Percentiles rank a stretch among this genome's conserved stretches.
phyloP scores from a whole-genome alignment of 2,113 vertebrate genomes.

The Panthera tigris region DNA sequence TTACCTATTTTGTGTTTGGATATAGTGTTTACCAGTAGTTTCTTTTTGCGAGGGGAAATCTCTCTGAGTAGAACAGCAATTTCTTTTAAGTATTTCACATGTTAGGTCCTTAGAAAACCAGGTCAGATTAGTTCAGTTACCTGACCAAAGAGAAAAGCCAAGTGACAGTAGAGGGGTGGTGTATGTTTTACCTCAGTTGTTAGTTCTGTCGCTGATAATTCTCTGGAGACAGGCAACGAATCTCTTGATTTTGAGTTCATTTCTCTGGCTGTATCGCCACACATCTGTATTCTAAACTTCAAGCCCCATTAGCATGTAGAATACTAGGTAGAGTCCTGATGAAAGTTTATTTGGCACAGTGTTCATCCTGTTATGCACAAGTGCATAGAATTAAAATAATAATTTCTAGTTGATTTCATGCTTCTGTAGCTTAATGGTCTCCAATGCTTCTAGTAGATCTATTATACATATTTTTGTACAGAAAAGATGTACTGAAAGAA shows the following conservation, averaged over 20 bases:
- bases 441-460: slow-evolving; percentile 77
- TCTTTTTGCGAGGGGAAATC: neutral
- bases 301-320: slow-evolving; percentile 77
- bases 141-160: neutral
- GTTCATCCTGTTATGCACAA: slow-evolving; percentile 81
- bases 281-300: slow-evolving; percentile 66
- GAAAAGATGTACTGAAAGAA: slow-evolving; percentile 61
- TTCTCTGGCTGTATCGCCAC: slow-evolving; percentile 10
- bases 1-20: neutral
- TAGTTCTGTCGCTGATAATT: slow-evolving; percentile 35
- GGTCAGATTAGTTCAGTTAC: neutral
- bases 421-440: slow-evolving; percentile 83
- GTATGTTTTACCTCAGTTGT: neutral
- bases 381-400: slow-evolving; percentile 85
- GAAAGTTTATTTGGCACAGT: slow-evolving; percentile 83
- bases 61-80: neutral
- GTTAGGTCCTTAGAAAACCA: neutral
- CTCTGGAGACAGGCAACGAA: neutral
- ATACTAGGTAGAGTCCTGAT: slow-evolving; percentile 72
- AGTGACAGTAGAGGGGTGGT: too few relatives aligned
- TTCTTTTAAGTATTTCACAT: neutral
- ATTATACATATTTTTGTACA: slow-evolving; percentile 79
- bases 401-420: slow-evolving; percentile 86
- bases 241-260: slow-evolving; percentile 26
- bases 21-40: neutral